Percentiles rank a stretch among this genome's conserved stretches.
Conservation (phyloP, 2,888 invertebrate genomes). For the Arctia plantaginis region DNA sequence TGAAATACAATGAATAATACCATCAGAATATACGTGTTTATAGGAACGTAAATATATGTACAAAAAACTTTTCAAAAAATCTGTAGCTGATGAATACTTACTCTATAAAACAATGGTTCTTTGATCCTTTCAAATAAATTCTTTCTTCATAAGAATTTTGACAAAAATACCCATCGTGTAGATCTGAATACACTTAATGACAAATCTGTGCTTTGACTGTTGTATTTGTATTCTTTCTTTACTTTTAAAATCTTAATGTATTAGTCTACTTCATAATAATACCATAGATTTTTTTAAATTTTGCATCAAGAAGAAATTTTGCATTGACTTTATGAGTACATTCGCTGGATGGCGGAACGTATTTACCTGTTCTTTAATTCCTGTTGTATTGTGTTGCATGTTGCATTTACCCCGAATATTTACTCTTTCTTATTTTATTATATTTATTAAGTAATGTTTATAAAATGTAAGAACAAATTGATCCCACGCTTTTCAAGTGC, state of each 20-base stretch:
- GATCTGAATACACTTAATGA: background rate
- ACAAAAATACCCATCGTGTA: background rate
- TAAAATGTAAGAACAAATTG: background rate
- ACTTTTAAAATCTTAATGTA: background rate
- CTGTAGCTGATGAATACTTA: background rate
- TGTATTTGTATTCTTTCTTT: background rate
- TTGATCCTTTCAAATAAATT: background rate
- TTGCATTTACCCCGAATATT: background rate
- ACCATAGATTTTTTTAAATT: background rate
- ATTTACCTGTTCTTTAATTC: background rate
- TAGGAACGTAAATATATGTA: constrained; percentile 13
- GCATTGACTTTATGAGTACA: background rate
- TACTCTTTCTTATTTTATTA: background rate
- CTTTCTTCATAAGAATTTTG: background rate
- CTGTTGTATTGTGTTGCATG: constrained; percentile 11
- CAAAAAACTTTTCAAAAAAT: constrained; percentile 20
- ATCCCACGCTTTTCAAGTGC: background rate
- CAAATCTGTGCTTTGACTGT: background rate
- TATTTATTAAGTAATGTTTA: background rate
- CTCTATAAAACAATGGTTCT: background rate
- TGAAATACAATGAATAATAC: constrained; percentile 40
- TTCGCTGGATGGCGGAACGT: background rate
- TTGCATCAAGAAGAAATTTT: background rate
- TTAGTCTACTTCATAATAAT: background rate
- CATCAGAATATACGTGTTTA: constrained; percentile 32